A percentile compares a stretch with the other conserved stretches of the same genome.
Evolutionary conservation across 2,113 vertebrate species (phyloP).

Genomic region (Galbula dea): DNA sequence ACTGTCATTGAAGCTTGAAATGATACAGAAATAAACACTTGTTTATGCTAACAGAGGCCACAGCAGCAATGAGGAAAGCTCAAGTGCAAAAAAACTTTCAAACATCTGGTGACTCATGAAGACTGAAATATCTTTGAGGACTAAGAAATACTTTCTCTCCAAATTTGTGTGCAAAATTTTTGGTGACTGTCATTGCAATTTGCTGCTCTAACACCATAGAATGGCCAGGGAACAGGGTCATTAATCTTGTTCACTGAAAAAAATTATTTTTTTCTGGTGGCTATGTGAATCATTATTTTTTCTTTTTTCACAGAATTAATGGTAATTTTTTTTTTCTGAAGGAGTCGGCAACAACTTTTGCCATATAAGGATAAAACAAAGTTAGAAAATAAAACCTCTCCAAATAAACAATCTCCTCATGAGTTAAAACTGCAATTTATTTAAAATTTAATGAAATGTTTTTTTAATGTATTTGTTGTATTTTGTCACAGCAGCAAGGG

Average conservation of each 20-base stretch:
- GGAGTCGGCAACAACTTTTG: not conserved
- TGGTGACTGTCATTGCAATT: not conserved
- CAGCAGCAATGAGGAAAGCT: not conserved
- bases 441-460: slow-evolving; percentile 72
- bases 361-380: not conserved
- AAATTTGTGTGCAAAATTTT: not conserved
- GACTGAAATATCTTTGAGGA: not conserved
- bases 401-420: slow-evolving; percentile 59
- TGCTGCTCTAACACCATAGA: not conserved
- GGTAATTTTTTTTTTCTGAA: not conserved
- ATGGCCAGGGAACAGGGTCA: not conserved
- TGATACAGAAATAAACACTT: not conserved
- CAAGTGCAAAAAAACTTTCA: not conserved
- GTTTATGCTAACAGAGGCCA: not conserved
- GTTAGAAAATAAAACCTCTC: not conserved
- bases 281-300: slow-evolving; percentile 15
- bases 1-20: not conserved
- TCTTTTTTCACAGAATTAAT: not conserved
- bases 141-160: not conserved
- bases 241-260: slow-evolving; percentile 1
- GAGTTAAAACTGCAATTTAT: slow-evolving; percentile 67
- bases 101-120: not conserved
- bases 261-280: not conserved
- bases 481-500: slow-evolving; percentile 67
- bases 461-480: slow-evolving; percentile 68